Base-by-base conservation (phyloP, 2,797 vertebrate species). In the Hephaestus fuliginosus region DNA sequence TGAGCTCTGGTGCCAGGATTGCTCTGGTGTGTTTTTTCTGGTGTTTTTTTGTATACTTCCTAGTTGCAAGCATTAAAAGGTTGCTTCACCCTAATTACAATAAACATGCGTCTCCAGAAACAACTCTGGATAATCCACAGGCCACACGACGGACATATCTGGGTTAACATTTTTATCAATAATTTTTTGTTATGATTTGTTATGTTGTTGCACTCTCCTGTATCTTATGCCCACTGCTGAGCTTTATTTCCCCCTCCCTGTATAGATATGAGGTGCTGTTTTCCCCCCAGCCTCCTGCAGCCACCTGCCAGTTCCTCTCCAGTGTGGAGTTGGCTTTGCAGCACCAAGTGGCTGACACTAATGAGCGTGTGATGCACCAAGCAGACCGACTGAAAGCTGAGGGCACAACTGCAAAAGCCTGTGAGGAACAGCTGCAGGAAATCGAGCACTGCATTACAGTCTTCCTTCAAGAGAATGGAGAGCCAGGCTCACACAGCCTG, bases 361-460 rank as follows among this genome's bases (percentile, higher is more conserved):
- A 99, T 52, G 96, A 91, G 58, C 92, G 96, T 0, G 95, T 99
- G 1, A 89, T 99, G 87, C 93, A 96, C 78, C 98, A 98, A 78
- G 96, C 97, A 39, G 98, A 99, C 71, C 95, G 97, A 0, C 92
- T 99, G 49, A 99, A 99, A 84, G 96, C 97, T 0, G 98, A 99
- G 92, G 97, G 97, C 0, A 97, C 97, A 2, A 97, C 96, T 0
- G 95, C 97, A 0, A 93, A 95, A 0, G 96, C 96, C 49, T 99
- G 98, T 18, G 97, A 99, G 89, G 98, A 99, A 86, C 98, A 99
- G 92, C 90, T 99, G 76, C 97, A 99, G 89, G 98, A 99, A 95
- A 99, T 99, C 1, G 97, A 99, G 70, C 97, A 96, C 82, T 99
- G 98, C 90, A 99, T 98, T 46, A 96, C 96, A 12, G 98, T 97